Conservation (phyloP, 2,113 vertebrate species). For the Nyctereutes procyonoides region DNA sequence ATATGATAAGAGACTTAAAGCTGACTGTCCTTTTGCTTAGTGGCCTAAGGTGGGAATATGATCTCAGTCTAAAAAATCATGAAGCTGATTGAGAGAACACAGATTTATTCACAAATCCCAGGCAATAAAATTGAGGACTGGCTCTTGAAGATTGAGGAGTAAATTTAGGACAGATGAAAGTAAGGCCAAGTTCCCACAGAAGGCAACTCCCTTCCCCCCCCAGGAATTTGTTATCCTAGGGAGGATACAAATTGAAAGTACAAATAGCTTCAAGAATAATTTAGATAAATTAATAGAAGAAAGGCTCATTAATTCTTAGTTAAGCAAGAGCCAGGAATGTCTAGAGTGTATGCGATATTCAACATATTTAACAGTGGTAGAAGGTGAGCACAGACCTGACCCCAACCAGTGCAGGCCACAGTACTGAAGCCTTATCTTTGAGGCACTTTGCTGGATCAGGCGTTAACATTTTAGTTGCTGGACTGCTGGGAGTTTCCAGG, state of each 20-base stretch:
- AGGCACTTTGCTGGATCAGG: too few relatives aligned
- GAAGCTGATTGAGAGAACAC: slow-evolving; percentile 29
- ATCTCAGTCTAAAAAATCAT: slow-evolving; percentile 8
- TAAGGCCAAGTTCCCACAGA: neutral
- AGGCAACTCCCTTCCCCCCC: neutral
- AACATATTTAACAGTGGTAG: neutral
- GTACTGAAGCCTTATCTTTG: too few relatives aligned
- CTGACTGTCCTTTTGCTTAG: slow-evolving; percentile 3
- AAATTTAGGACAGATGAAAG: slow-evolving; percentile 19
- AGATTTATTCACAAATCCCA: slow-evolving; percentile 28
- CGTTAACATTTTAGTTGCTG: neutral
- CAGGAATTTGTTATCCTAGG: neutral
- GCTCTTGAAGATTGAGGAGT: neutral
- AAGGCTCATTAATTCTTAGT: slow-evolving; percentile 10
- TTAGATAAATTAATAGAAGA: slow-evolving; percentile 37
- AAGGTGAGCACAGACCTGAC: neutral
- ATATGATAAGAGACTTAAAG: neutral
- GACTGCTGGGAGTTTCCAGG: neutral
- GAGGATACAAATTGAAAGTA: neutral
- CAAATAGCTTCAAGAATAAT: slow-evolving; percentile 16
- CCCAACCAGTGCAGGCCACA: neutral
- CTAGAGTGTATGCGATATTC: neutral
- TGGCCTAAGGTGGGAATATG: neutral
- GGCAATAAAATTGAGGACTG: neutral
- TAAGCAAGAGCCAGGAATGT: neutral